Conservation (phyloP, 2,888 invertebrate species). For the Cylindroiulus punctatus region DNA sequence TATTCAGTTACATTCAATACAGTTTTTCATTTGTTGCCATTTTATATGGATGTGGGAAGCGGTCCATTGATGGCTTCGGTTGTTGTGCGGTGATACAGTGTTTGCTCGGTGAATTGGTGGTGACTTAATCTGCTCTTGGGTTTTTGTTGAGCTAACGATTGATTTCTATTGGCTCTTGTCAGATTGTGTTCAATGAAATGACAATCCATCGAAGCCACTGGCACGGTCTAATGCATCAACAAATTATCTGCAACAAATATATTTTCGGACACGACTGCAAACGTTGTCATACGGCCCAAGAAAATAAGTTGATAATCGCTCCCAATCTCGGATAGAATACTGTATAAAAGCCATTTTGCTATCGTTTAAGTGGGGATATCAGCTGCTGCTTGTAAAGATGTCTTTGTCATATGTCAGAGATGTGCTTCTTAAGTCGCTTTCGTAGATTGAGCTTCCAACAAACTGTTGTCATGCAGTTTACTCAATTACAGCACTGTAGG, state of each 20-base stretch:
- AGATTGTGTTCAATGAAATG: constrained; percentile 32
- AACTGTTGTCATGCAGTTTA: too few relatives aligned
- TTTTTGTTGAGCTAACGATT: constrained; percentile 29
- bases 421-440: too few relatives aligned
- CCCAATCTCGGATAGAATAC: not conserved
- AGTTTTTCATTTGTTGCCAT: not conserved
- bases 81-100: constrained; percentile 7
- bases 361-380: not conserved
- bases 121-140: constrained; percentile 38
- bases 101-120: constrained; percentile 19
- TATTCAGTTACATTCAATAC: not conserved
- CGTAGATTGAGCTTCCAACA: too few relatives aligned
- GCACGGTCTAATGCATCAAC: constrained; percentile 1
- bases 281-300: constrained; percentile 1
- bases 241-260: constrained; percentile 31
- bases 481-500: too few relatives aligned
- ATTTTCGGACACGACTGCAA: constrained; percentile 11
- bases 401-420: too few relatives aligned
- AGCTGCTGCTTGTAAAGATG: not conserved
- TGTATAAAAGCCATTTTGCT: not conserved
- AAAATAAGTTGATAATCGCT: constrained; percentile 27
- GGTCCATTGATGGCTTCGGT: not conserved
- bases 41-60: constrained; percentile 1
- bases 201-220: constrained; percentile 29
- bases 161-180: constrained; percentile 35